Percentiles rank a stretch among this genome's conserved stretches.
These are phyloP conservation scores for Meriones psammophilus DNA, from an alignment of 2,797 vertebrate genomes.

Conservation along the genomic window DNA sequence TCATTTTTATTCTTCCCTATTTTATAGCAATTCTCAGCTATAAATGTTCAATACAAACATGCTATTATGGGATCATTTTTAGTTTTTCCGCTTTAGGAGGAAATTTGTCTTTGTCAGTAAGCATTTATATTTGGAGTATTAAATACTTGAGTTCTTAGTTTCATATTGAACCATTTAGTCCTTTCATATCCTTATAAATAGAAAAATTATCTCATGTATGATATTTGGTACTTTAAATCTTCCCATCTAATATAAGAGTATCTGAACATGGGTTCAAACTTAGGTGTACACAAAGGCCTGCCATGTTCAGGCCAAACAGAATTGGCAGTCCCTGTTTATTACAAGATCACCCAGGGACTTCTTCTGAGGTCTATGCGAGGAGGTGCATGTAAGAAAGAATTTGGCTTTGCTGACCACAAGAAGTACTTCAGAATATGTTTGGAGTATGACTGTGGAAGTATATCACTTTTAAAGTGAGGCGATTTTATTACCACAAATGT, in stretches of 20 bases:
- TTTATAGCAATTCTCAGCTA: slow-evolving; percentile 52
- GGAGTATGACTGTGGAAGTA: neutral
- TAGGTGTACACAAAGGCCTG: slow-evolving; percentile 1
- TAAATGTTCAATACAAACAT: slow-evolving; percentile 67
- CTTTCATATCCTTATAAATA: slow-evolving; percentile 72
- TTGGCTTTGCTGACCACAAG: neutral
- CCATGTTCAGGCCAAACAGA: neutral
- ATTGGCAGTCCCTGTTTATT: neutral
- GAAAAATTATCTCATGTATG: slow-evolving; percentile 52
- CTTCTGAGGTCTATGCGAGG: neutral
- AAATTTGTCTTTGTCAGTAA: slow-evolving; percentile 66
- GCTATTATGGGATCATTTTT: slow-evolving; percentile 61
- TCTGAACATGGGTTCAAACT: neutral
- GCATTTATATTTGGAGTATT: slow-evolving; percentile 76
- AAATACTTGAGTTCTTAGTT: slow-evolving; percentile 69
- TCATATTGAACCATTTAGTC: slow-evolving; percentile 60
- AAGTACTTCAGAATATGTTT: slow-evolving; percentile 34
- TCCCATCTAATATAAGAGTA: slow-evolving; percentile 55
- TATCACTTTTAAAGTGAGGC: slow-evolving; percentile 43
- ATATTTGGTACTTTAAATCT: slow-evolving; percentile 53
- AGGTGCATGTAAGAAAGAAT: slow-evolving; percentile 28
- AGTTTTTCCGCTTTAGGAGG: slow-evolving; percentile 61
- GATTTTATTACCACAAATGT: neutral
- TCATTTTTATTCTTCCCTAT: slow-evolving; percentile 73
- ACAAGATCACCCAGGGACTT: neutral